Base-by-base conservation (phyloP, 2,888 invertebrate genomes). In the Lottia gigantea region DNA sequence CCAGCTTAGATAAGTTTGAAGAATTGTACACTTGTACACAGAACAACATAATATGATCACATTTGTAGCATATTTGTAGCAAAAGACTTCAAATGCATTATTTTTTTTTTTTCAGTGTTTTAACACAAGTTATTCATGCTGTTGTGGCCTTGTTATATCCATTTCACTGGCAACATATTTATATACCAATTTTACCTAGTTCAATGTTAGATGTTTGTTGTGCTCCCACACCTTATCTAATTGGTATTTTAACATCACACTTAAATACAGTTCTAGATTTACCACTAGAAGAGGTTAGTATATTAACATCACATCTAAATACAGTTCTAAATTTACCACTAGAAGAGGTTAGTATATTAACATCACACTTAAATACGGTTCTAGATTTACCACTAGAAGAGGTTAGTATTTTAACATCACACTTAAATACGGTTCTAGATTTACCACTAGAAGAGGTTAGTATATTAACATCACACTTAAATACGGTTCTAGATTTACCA, bases 131-230 rank as follows among this genome's bases (percentile, higher is more conserved):
- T 80, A 91, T 95, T 68, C 93, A 94, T 83, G 94, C 93, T 0
- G 88, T 95, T 1, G 93, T 93, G 77, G 91, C 92, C 45, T 91
- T 94, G 46, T 89, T 95, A 7, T 94, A 94, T 88, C 95, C 95
- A 11, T 94, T 95, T 88, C 91, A 92, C 49, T 95, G 95, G 95
- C 95, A 94, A 70, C 95, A 95, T 83, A 93, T 94, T 0, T 91
- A 94, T 19, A 93, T 95, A 66, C 93, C 95, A 0, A 92, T 93
- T 67, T 90, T 95, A 16, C 95, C 95, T 0, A 87, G 91, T 0
- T 85, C 85, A 64, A 92, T 93, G 86, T 89, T 94, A 16, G 91
- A 91, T 71, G 90, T 93, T 64, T 87, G 90, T 71, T 93, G 93
- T 77, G 93, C 94, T 0, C 95, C 95, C 0, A 92, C 94, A 67